Evolutionary conservation across 2,113 vertebrate genomes (phyloP).

Genomic region (Pachycephala philippinensis): DNA sequence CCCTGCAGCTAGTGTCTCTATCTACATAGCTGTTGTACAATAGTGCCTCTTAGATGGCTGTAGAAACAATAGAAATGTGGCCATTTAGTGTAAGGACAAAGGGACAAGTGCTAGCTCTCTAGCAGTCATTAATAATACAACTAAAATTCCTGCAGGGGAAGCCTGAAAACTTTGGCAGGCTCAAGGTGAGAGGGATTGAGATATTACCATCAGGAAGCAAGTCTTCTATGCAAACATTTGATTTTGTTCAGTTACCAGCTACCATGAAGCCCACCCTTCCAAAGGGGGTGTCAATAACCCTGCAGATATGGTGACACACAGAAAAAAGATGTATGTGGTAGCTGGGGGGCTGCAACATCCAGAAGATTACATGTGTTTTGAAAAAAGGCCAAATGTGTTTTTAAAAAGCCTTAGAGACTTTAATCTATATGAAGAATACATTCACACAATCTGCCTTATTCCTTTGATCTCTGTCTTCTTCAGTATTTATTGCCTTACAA

Average conservation of each 20-base stretch:
- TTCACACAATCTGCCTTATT: background rate
- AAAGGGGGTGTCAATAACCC: background rate
- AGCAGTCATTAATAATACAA: background rate
- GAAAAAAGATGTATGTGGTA: background rate
- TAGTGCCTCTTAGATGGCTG: background rate
- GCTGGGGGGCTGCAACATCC: background rate
- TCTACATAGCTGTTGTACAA: accelerated
- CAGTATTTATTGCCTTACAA: background rate
- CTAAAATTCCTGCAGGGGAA: background rate
- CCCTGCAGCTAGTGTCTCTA: background rate
- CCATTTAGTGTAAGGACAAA: background rate
- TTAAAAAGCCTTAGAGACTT: background rate
- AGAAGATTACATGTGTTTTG: background rate
- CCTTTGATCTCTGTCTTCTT: background rate
- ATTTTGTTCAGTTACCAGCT: background rate
- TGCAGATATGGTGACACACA: accelerated
- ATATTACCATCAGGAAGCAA: background rate
- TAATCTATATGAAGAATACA: background rate
- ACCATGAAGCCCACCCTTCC: background rate
- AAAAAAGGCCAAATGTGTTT: background rate
- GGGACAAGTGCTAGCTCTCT: background rate
- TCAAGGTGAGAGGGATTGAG: background rate
- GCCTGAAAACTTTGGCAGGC: background rate
- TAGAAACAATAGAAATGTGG: background rate
- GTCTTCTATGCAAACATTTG: background rate